Percentiles rank a stretch among this genome's conserved stretches.
Evolutionary conservation across 2,888 invertebrate species (phyloP).

Genomic region (Eupithecia pulchellata): DNA sequence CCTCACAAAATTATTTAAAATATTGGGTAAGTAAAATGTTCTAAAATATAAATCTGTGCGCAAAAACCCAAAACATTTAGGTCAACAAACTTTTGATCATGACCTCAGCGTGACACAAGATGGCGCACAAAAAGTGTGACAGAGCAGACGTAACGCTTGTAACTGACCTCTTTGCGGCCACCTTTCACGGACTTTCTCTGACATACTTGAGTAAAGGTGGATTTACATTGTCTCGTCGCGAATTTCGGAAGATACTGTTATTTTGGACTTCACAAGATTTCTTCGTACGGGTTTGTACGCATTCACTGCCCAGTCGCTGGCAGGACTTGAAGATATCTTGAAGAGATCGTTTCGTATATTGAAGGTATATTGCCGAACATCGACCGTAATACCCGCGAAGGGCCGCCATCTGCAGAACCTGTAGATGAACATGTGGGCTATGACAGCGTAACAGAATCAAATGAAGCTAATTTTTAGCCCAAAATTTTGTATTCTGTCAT

Average conservation of each 20-base stretch:
- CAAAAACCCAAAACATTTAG: constrained; percentile 28
- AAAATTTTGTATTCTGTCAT: too few relatives aligned
- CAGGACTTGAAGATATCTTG: too few relatives aligned
- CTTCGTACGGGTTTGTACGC: too few relatives aligned
- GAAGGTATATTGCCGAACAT: too few relatives aligned
- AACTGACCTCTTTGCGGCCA: constrained; percentile 73
- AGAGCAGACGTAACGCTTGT: constrained; percentile 74
- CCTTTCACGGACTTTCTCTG: constrained; percentile 82
- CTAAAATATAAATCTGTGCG: not conserved
- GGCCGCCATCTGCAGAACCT: too few relatives aligned
- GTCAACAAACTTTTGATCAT: constrained; percentile 41
- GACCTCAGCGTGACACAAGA: constrained; percentile 45
- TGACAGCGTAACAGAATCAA: too few relatives aligned
- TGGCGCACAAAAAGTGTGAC: constrained; percentile 73
- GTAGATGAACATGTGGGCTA: too few relatives aligned
- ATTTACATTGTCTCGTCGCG: constrained; percentile 41
- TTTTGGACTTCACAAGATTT: not conserved
- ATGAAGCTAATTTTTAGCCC: too few relatives aligned
- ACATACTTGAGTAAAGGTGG: constrained; percentile 56
- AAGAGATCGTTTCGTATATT: too few relatives aligned
- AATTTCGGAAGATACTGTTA: constrained; percentile 7
- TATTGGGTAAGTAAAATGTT: too few relatives aligned
- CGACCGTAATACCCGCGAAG: too few relatives aligned
- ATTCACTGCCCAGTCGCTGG: too few relatives aligned
- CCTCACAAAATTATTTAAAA: not conserved